Evolutionary conservation across 2,113 vertebrate genomes (phyloP).

Genomic region (Albula glossodonta): DNA sequence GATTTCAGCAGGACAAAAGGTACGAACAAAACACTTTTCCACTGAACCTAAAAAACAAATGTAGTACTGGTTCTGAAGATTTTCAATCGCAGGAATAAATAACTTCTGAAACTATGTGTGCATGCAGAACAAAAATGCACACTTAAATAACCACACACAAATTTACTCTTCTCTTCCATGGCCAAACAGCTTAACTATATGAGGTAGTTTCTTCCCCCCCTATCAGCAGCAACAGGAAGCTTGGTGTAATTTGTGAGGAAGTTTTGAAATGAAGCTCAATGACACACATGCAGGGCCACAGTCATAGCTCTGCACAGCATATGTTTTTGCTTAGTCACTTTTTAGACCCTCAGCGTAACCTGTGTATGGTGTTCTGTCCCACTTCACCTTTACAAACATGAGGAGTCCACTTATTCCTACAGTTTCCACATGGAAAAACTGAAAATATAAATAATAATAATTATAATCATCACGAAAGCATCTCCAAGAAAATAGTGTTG

Average conservation of each 20-base stretch:
- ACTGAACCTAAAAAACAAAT: not conserved
- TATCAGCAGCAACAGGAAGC: constrained; percentile 10
- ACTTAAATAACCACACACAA: not conserved
- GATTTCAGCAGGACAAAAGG: not conserved
- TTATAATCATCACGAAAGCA: too few relatives aligned
- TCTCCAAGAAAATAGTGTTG: not conserved
- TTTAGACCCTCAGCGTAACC: not conserved
- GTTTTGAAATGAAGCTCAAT: constrained; percentile 2
- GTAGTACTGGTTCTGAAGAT: not conserved
- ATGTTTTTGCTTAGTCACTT: not conserved
- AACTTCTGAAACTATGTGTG: not conserved
- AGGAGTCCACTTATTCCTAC: too few relatives aligned
- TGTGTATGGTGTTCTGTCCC: not conserved
- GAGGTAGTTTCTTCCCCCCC: not conserved
- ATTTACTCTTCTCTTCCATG: not conserved
- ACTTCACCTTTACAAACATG: not conserved
- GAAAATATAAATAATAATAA: too few relatives aligned
- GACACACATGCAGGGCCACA: not conserved
- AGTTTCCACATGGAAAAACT: too few relatives aligned
- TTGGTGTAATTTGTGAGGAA: constrained; percentile 14
- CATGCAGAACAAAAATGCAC: not conserved
- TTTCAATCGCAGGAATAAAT: not conserved
- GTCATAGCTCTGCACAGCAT: not conserved
- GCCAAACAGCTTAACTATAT: not conserved
- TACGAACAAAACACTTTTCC: not conserved